Percentiles rank a stretch among this genome's conserved stretches.
Evolutionary conservation across 2,888 invertebrate genomes (phyloP).

Genomic region (Scaptomyza tumidula): DNA sequence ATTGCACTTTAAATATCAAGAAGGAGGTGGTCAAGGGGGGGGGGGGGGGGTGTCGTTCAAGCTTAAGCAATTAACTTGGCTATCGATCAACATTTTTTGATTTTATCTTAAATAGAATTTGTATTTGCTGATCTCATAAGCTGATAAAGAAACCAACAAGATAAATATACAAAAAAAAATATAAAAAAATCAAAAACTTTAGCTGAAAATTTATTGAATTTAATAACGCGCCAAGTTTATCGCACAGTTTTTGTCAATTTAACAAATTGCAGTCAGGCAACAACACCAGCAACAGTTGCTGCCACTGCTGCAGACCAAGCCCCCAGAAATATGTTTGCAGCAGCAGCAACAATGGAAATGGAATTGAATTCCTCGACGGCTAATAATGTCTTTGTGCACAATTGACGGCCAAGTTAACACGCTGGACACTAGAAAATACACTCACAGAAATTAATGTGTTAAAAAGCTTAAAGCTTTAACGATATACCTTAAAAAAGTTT

Average conservation of each 20-base stretch:
- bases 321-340: constrained; percentile 27
- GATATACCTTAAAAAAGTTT: too few relatives aligned
- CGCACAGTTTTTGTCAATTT: constrained; percentile 79
- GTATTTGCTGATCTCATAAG: constrained; percentile 72
- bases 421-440: constrained; percentile 1
- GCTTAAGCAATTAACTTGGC: constrained; percentile 58
- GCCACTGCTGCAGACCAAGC: constrained; percentile 50
- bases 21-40: too few relatives aligned
- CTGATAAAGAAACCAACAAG: constrained; percentile 37
- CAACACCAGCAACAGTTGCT: constrained; percentile 20
- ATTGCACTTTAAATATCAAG: constrained; percentile 47
- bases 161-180: too few relatives aligned
- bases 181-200: constrained; percentile 11
- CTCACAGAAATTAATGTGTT: rapidly evolving
- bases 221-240: constrained; percentile 80
- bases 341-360: constrained; percentile 67
- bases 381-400: constrained; percentile 80
- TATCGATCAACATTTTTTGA: constrained; percentile 54
- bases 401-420: constrained; percentile 68
- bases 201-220: constrained; percentile 72
- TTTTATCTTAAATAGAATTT: constrained; percentile 75
- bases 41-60: background rate
- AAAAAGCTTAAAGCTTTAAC: background rate
- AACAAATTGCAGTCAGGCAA: constrained; percentile 71
- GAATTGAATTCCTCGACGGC: constrained; percentile 77